Evolutionary conservation across 2,113 vertebrate genomes (phyloP).

Genomic region (Aegithalos caudatus): DNA sequence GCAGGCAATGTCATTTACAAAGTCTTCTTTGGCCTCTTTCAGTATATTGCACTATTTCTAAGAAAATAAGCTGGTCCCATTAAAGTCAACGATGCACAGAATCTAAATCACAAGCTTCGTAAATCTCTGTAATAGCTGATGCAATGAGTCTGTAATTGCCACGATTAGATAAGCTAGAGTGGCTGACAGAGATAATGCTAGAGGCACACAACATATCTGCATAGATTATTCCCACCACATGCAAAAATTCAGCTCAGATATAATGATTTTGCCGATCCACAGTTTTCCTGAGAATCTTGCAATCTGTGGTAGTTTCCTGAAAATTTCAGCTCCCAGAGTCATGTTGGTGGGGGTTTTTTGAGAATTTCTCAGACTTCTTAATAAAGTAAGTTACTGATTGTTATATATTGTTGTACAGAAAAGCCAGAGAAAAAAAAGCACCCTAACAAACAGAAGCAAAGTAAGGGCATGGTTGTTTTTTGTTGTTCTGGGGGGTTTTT

Average conservation of each 20-base stretch:
- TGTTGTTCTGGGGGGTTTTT: too few relatives aligned
- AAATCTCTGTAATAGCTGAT: conserved; percentile 40
- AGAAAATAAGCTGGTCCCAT: not conserved
- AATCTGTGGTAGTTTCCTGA: not conserved
- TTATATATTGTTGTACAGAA: not conserved
- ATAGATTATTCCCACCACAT: conserved; percentile 31
- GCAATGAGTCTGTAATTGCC: conserved; percentile 59
- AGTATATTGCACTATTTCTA: not conserved
- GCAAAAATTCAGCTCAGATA: not conserved
- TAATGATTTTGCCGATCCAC: not conserved
- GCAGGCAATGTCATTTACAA: not conserved
- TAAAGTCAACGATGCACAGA: not conserved
- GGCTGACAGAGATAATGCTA: conserved; percentile 26
- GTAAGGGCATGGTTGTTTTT: not conserved
- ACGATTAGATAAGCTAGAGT: conserved; percentile 24
- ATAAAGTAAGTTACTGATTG: not conserved
- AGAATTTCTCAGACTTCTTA: not conserved
- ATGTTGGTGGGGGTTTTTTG: fast-evolving
- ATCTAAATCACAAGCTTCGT: not conserved
- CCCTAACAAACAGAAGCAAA: not conserved
- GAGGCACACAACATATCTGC: conserved; percentile 4
- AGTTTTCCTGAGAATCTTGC: not conserved
- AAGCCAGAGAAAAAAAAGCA: not conserved
- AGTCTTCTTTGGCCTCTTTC: not conserved
- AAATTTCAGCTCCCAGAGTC: not conserved